These are phyloP conservation scores for Manis pentadactyla DNA, from an alignment of 2,797 vertebrate genomes.

Conservation along the genomic window DNA sequence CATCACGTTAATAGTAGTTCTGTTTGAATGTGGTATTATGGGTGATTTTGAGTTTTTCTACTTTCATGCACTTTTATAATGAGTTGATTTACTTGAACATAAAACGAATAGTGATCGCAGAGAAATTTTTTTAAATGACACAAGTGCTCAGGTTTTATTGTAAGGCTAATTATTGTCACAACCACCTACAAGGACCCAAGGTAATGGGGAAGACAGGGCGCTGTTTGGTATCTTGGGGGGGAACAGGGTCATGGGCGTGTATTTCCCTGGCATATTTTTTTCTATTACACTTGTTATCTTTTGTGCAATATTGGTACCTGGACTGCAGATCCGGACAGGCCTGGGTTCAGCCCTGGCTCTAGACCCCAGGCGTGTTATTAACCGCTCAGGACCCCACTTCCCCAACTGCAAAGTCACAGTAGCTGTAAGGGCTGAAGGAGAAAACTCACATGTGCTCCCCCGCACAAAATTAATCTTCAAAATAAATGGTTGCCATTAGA, in stretches of 20 bases:
- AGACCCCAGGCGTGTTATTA: neutral
- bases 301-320: no score
- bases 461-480: neutral
- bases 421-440: neutral
- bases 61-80: neutral
- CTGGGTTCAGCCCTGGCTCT: neutral
- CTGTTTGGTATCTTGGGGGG: no score
- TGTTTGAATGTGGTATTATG: neutral
- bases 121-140: neutral
- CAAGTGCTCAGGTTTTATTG: no score
- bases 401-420: neutral
- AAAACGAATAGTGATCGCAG: neutral
- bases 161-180: no score
- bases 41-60: neutral
- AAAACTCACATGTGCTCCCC: neutral
- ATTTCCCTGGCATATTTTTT: no score
- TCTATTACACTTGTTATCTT: no score
- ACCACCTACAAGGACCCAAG: no score
- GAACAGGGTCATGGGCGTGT: no score
- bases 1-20: neutral
- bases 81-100: conserved; percentile 55
- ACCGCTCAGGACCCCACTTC: neutral
- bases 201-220: no score
- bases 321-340: no score
- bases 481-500: no score